Evolutionary conservation across 2,888 invertebrate genomes (phyloP), one percentile per base, ranked within the genome.

Genomic region (Agrotis segetum): DNA sequence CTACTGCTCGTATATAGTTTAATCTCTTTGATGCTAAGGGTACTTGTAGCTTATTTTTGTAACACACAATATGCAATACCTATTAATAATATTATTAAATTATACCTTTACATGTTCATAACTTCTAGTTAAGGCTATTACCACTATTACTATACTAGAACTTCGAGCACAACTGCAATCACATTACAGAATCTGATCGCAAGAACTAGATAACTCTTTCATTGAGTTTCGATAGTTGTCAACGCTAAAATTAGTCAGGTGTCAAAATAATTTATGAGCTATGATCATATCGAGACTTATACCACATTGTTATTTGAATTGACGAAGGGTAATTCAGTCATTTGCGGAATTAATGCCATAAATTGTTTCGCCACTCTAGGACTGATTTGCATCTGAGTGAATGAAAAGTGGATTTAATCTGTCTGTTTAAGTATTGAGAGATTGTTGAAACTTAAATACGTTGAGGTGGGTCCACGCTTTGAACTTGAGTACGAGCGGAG

Each of bases 181-280:
- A 1, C 24, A 67, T 53, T 46, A 55, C 13, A 76, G 4, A 56
- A 56, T 55, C 53, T 16, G 52, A 50, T 73, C 21, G 1, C n/a
- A 14, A 9, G 1, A n/a, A 21, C 44, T 19, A 66, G 60, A 72
- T 24, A 62, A 9, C 19, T 67, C 53, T 62, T 60, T 77, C 67
- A 63, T 68, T 64, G 29, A 53, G 61, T 79, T 59, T 69, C 58
- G 58, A 79, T 69, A 60, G 9, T 68, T 67, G 71, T 66, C 75
- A 47, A 46, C 29, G 29, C 50, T 19, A 49, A 67, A 77, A 85
- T 85, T 84, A 58, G 79, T 71, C 60, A 50, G 24, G 63, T 66
- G 70, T 63, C 64, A 75, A 61, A 53, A 46, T 80, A 46, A 85
- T 85, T 82, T 78, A 85, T 80, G 9, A 68, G 21, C 70, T 77